phyloP scores from a whole-genome alignment of 2,113 vertebrate species.

The Pantherophis guttatus region DNA sequence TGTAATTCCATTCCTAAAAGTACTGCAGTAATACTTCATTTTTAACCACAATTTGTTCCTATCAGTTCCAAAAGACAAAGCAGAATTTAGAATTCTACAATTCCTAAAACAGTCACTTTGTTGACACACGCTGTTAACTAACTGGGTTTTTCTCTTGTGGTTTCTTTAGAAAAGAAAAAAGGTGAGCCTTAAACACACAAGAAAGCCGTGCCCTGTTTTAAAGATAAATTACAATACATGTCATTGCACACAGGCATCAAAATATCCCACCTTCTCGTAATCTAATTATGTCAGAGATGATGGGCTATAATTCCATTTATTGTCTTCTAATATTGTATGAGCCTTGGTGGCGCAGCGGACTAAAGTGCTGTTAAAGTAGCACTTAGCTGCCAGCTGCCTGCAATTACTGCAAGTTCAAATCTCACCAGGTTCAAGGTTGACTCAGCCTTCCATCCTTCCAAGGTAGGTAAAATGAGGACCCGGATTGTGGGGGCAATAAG shows the following conservation, averaged over 20 bases:
- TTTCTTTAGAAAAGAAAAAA: slow-evolving; percentile 1
- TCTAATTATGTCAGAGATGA: not conserved
- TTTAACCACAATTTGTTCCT: not conserved
- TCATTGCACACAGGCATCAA: not conserved
- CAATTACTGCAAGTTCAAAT: too few species aligned
- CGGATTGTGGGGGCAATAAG: too few species aligned
- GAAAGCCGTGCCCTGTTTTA: not conserved
- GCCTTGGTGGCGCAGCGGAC: too few species aligned
- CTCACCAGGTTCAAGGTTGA: too few species aligned
- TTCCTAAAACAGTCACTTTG: not conserved
- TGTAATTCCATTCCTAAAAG: not conserved
- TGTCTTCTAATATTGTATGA: not conserved
- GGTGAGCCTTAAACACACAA: not conserved
- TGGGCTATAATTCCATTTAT: not conserved
- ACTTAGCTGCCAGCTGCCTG: too few species aligned
- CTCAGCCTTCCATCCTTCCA: too few species aligned
- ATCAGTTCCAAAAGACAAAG: not conserved
- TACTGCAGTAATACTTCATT: not conserved
- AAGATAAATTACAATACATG: not conserved
- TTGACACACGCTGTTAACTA: not conserved
- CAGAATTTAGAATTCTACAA: not conserved
- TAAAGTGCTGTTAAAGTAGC: too few species aligned
- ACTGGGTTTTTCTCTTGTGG: not conserved
- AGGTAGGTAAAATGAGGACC: too few species aligned
- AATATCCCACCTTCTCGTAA: not conserved